Evolutionary conservation across 2,113 vertebrate genomes (phyloP).

Genomic region (Pavo muticus): DNA sequence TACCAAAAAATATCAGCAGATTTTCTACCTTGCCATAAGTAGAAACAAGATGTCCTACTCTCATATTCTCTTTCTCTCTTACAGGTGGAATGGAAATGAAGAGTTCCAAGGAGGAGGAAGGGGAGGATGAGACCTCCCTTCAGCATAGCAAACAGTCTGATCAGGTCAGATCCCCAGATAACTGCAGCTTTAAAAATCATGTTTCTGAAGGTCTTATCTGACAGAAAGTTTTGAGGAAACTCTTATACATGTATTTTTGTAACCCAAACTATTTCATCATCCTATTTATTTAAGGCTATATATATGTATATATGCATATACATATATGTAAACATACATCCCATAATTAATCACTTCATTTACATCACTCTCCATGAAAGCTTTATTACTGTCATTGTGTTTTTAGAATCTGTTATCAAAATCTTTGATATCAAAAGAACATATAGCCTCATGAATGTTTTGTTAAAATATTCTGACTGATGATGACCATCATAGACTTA

Average conservation of each 20-base stretch:
- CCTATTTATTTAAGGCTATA: neutral
- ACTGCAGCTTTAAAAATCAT: neutral
- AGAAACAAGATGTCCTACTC: neutral
- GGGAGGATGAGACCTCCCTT: neutral
- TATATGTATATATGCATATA: too few relatives aligned
- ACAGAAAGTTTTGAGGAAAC: neutral
- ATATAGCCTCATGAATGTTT: neutral
- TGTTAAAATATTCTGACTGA: neutral
- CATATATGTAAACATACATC: rapidly evolving
- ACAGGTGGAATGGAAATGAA: neutral
- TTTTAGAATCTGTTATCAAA: neutral
- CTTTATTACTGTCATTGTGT: neutral
- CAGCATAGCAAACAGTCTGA: neutral
- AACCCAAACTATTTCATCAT: neutral
- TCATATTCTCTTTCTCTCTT: neutral
- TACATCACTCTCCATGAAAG: neutral
- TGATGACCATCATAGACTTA: neutral
- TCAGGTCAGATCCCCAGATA: neutral
- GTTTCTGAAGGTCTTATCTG: neutral
- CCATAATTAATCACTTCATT: neutral
- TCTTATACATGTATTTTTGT: neutral
- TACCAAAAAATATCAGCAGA: neutral
- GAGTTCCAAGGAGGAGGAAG: neutral
- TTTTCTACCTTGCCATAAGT: neutral
- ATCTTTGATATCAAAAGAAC: neutral